A percentile compares a stretch with the other conserved stretches of the same genome.
Evolutionary conservation across 2,888 invertebrate species (phyloP).

Genomic region (Mythimna pallens): DNA sequence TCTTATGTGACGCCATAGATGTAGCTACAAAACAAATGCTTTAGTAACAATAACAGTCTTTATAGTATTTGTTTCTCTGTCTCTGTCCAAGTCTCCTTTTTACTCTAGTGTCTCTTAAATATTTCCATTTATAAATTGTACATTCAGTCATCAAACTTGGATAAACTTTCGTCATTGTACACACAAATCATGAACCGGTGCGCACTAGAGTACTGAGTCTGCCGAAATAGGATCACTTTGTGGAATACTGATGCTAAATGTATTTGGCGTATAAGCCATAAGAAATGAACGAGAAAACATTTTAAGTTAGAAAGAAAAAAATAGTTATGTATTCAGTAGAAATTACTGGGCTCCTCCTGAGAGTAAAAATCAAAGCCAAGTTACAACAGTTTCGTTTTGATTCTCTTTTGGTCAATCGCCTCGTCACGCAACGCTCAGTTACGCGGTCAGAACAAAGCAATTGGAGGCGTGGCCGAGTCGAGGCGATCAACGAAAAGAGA

Average conservation of each 20-base stretch:
- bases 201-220: slow-evolving; percentile 64
- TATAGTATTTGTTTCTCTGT: not conserved
- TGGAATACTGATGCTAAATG: slow-evolving; percentile 73
- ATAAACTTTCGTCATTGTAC: slow-evolving; percentile 52
- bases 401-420: too few relatives aligned
- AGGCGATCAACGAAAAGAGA: too few relatives aligned
- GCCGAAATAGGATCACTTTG: slow-evolving; percentile 70
- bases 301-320: too few relatives aligned
- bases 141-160: slow-evolving; percentile 38
- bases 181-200: slow-evolving; percentile 71
- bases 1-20: too few relatives aligned
- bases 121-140: not conserved
- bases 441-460: too few relatives aligned
- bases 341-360: too few relatives aligned
- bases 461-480: too few relatives aligned
- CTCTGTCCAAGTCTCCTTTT: not conserved
- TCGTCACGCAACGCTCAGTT: too few relatives aligned
- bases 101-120: not conserved
- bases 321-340: too few relatives aligned
- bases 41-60: not conserved
- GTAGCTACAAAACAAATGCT: not conserved
- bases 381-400: too few relatives aligned
- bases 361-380: too few relatives aligned
- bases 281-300: slow-evolving; percentile 30
- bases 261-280: slow-evolving; percentile 22